Percentiles rank a stretch among this genome's conserved stretches.
phyloP scores from a whole-genome alignment of 2,888 invertebrate genomes.

The Rotaria socialis region DNA sequence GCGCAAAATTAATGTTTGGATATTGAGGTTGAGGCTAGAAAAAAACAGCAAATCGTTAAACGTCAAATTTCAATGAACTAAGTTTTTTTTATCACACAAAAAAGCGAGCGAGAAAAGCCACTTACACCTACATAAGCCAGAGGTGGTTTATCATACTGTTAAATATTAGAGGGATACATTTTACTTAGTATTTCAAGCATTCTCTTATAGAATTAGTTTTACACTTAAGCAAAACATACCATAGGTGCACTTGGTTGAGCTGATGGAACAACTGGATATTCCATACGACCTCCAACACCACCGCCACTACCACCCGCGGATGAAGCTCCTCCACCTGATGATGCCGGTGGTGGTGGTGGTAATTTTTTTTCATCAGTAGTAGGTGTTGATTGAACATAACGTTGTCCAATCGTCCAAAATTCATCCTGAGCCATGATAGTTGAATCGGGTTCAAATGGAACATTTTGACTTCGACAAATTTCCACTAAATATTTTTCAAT shows the following conservation, averaged over 20 bases:
- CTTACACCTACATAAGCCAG: background rate
- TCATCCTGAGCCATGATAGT: constrained; percentile 50
- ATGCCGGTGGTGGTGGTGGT: background rate
- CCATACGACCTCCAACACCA: background rate
- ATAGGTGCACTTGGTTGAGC: background rate
- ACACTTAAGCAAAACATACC: background rate
- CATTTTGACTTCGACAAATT: constrained; percentile 89
- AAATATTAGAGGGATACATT: background rate
- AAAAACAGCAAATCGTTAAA: background rate
- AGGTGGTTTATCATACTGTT: background rate
- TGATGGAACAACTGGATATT: background rate
- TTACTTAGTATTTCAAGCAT: background rate
- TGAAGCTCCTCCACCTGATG: background rate
- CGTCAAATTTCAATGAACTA: background rate
- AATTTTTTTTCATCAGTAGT: too few species aligned
- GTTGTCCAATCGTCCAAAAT: constrained; percentile 32
- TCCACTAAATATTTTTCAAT: constrained; percentile 87
- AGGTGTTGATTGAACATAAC: background rate
- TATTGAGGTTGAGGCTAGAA: constrained; percentile 32
- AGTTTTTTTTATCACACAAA: background rate
- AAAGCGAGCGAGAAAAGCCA: background rate
- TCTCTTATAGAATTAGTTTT: too few species aligned
- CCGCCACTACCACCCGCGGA: background rate
- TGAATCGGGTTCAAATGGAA: constrained; percentile 89
- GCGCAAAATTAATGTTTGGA: constrained; percentile 32